These are phyloP conservation scores for Scylla paramamosain DNA, from an alignment of 1,140 invertebrate genomes.

Conservation along the genomic window DNA sequence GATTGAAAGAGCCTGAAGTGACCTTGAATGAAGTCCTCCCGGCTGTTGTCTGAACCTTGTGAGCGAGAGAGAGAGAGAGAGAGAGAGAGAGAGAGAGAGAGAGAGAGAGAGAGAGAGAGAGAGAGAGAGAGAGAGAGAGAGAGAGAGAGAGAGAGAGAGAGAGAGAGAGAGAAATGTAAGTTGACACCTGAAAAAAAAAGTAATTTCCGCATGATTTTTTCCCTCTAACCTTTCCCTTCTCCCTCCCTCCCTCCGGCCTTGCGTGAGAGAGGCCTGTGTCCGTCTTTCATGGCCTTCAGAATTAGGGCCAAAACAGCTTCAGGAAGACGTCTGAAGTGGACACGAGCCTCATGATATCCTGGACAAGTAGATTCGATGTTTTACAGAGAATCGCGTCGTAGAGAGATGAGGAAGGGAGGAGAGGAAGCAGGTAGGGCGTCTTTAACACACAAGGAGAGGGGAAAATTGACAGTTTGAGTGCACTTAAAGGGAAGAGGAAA, in stretches of 20 bases:
- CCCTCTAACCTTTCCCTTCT: neutral
- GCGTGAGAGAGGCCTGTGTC: neutral
- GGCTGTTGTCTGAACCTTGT: neutral
- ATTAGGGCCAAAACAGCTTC: neutral
- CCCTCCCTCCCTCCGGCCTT: neutral
- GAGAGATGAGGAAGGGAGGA: neutral
- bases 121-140: neutral
- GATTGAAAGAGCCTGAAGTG: slow-evolving; percentile 9
- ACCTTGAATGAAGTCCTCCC: neutral
- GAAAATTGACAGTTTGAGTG: neutral
- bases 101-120: neutral
- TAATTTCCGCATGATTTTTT: neutral
- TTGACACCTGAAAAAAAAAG: neutral
- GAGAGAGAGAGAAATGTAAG: neutral
- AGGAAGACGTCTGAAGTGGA: neutral
- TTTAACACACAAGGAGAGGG: neutral
- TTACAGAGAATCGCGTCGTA: neutral
- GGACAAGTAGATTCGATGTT: too few relatives aligned
- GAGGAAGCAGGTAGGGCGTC: neutral
- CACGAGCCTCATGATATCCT: neutral
- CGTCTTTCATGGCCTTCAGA: neutral
- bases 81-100: too few relatives aligned
- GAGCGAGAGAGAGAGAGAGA: too few relatives aligned
- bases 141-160: slow-evolving; percentile 27
- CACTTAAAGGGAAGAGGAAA: neutral